A percentile compares a stretch with the other conserved stretches of the same genome.
Conservation (phyloP, 1,140 invertebrate genomes). For the Drosophila baimaii region DNA sequence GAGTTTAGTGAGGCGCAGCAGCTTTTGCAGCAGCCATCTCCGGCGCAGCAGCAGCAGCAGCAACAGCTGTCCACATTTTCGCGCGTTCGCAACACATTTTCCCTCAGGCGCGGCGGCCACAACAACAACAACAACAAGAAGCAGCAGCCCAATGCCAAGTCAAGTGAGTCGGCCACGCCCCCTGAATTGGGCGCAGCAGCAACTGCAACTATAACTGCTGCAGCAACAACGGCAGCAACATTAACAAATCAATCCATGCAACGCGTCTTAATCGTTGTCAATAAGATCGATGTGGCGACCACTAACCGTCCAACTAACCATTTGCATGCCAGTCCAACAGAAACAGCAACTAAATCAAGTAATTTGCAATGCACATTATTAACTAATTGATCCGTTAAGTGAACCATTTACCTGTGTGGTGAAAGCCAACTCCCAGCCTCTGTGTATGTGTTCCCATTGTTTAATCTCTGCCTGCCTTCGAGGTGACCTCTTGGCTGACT, state of each 20-base stretch:
- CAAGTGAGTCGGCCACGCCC: conserved; percentile 70
- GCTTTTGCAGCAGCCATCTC: conserved; percentile 7
- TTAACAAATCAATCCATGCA: conserved; percentile 56
- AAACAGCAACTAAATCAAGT: conserved; percentile 57
- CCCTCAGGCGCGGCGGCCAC: conserved; percentile 56
- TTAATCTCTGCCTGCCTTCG: conserved; percentile 15
- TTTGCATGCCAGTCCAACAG: conserved; percentile 64
- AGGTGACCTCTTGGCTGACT: conserved; percentile 23
- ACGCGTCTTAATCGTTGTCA: conserved; percentile 74
- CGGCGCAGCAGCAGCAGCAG: conserved; percentile 39
- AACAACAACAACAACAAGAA: conserved; percentile 47
- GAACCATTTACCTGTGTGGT: conserved; percentile 12
- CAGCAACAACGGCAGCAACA: conserved; percentile 31
- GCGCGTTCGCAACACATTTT: conserved; percentile 80
- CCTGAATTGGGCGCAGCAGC: conserved; percentile 31
- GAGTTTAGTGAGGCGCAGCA: conserved; percentile 71
- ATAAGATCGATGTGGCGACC: conserved; percentile 63
- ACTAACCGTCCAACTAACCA: conserved; percentile 60
- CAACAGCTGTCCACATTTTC: conserved; percentile 81
- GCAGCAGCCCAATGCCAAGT: conserved; percentile 54
- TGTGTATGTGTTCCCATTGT: conserved; percentile 27
- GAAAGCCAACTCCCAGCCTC: conserved; percentile 29
- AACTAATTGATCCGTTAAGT: conserved; percentile 31
- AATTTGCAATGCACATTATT: conserved; percentile 53
- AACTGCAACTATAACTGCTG: conserved; percentile 28